Base-by-base conservation (phyloP, 2,888 invertebrate species). In the Synergus itoensis region DNA sequence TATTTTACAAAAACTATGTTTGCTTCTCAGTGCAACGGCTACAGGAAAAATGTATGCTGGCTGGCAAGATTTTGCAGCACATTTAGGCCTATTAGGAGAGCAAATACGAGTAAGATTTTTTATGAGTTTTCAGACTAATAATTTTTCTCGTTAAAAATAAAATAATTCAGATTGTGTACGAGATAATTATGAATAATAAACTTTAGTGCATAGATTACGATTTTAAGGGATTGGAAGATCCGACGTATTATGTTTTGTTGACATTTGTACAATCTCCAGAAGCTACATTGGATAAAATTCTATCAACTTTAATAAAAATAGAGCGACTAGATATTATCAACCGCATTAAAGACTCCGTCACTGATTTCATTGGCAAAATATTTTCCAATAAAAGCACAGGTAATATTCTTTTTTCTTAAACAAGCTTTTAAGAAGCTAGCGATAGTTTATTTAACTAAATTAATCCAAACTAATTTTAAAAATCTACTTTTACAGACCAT, bases 301-400 rank as follows among this genome's bases (percentile, higher is more conserved):
- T 94, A 21, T 91, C 92, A 85, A 93, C 93, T 60, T 92, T 94
- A 79, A 88, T 93, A 18, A 92, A 92, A 88, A 91, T 94, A 84
- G 90, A 93, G 77, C 92, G 94, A 80, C 93, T 93, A 85, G 94
- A 94, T 84, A 92, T 94, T 76, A 89, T 94, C 21, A 94, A 93
- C 86, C 90, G 93, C 62, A 89, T 94, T 83, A 93, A 93, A 83
- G 92, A 92, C 45, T 92, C 92, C 18, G 87, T 94, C 36, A 77
- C 65, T 60, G 40, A 87, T 36, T 79, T 88, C 65, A 28, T 84
- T 69, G 4, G 69, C 21, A 73, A 69, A 36, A 48, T 84, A 62
- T 53, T 57, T 11, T 77, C 81, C 65, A 76, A 77, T 69, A 65
- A 77, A 75, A 77, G 40, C 40, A 73, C 60, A 65, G 60, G 80